Base-by-base conservation (phyloP, 2,797 vertebrate species). In the Microctenopoma steveboyesi region DNA sequence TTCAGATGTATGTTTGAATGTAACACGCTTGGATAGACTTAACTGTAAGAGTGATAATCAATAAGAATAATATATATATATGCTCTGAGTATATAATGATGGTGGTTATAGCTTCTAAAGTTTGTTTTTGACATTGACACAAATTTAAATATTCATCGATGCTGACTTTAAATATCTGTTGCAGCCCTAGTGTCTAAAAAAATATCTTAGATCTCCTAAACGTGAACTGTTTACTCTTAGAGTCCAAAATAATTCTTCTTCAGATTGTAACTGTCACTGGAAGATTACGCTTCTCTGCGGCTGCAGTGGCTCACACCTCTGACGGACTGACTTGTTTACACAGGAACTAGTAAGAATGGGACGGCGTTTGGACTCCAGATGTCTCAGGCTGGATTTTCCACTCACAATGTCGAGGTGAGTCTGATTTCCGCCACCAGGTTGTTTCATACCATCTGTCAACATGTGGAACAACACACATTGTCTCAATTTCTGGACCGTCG, bases 371-470 rank as follows among this genome's bases (percentile, higher is more conserved):
- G 97, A 7, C 93, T 99, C 86, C 98, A 99, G 90, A 99, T 99
- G 98, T 98, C 98, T 46, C 98, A 99, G 90, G 98, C 97, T 0
- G 98, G 98, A 78, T 99, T 99, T 88, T 99, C 98, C n/a, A 95
- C 96, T 0, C 97, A 98, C 13, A 92, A 96, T 48, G 95, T 99
- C 2, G 97, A 99, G 95, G 98, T 98, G 84, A 92, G 95, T 81
- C 72, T 86, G 18, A 73, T 45, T 74, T 43, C 75, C 78, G 68
- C 58, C 61, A 68, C 65, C 60, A 45, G n/a, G 15, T 77, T 15
- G 65, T 27, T 71, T 83, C 59, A 65, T 47, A 43, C 59, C 69
- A 45, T 78, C 82, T 78, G 77, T 85, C 81, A 78, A 15, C 54
- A 69, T 48, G 16, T 68, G 59, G 5, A 79, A 72, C 69, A 74